Percentiles rank a stretch among this genome's conserved stretches.
These are phyloP conservation scores for Botrylloides violaceus DNA, from an alignment of 23 tunicate genomes.

Conservation along the genomic window DNA sequence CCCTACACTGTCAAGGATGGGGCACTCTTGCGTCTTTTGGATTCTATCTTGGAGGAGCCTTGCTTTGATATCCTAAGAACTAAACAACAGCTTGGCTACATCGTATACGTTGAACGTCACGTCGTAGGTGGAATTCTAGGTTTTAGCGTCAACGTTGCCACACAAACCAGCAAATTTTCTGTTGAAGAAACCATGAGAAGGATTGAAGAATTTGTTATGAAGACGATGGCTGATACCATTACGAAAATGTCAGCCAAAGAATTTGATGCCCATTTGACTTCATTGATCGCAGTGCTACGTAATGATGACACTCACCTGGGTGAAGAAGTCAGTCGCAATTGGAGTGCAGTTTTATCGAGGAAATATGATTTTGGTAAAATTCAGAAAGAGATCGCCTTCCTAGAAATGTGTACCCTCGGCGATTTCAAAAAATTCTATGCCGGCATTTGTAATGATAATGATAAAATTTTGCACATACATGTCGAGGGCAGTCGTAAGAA, in stretches of 20 bases:
- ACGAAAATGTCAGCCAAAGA: conserved; percentile 38
- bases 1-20: conserved; percentile 13
- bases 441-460: conserved; percentile 8
- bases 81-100: conserved; percentile 78
- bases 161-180: conserved; percentile 72
- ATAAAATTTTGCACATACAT: conserved; percentile 29
- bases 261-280: conserved; percentile 31
- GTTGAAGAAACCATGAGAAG: conserved; percentile 34
- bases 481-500: conserved; percentile 49
- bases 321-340: conserved; percentile 62
- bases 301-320: conserved; percentile 59
- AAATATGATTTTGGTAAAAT: conserved; percentile 40
- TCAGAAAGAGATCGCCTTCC: conserved; percentile 27
- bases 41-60: conserved; percentile 62
- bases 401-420: conserved; percentile 9
- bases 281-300: conserved; percentile 35
- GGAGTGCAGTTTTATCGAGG: conserved; percentile 41
- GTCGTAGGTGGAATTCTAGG: conserved; percentile 59
- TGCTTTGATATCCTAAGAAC: conserved; percentile 86
- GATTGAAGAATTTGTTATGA: conserved; percentile 26
- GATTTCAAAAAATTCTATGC: conserved; percentile 31
- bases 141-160: conserved; percentile 50
- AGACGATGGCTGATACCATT: conserved; percentile 22
- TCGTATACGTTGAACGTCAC: conserved; percentile 51
- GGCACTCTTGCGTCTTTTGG: conserved; percentile 30